These are phyloP conservation scores for Echinometra lucunter DNA, from an alignment of 53 echinoderm and acorn worm genomes.

Conservation along the genomic window DNA sequence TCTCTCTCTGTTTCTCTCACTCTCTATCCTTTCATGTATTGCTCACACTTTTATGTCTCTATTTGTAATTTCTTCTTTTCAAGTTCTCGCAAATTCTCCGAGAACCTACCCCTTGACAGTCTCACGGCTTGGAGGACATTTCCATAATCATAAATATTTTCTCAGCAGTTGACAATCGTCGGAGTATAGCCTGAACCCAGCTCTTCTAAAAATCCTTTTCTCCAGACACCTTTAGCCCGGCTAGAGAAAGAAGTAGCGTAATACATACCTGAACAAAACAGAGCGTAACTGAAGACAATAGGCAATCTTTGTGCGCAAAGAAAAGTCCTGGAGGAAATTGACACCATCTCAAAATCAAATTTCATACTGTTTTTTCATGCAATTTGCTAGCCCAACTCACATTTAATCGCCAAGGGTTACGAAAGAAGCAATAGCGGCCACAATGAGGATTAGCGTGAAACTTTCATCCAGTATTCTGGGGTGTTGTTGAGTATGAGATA, in stretches of 20 bases:
- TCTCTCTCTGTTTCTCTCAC: not conserved
- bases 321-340: conserved; percentile 57
- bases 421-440: conserved; percentile 31
- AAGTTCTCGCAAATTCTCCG: not conserved
- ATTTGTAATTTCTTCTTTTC: conserved; percentile 31
- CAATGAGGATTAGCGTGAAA: conserved; percentile 62
- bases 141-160: conserved; percentile 74
- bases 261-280: conserved; percentile 68
- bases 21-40: not conserved
- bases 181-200: conserved; percentile 40
- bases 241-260: conserved; percentile 12
- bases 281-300: conserved; percentile 55
- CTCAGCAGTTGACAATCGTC: conserved; percentile 69
- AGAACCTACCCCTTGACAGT: conserved; percentile 61
- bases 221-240: conserved; percentile 50
- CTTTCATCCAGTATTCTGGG: conserved; percentile 42
- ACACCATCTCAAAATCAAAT: conserved; percentile 68
- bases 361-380: conserved; percentile 67
- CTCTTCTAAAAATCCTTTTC: not conserved
- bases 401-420: conserved; percentile 67
- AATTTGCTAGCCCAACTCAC: conserved; percentile 50
- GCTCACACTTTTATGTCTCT: conserved; percentile 4
- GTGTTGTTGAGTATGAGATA: conserved; percentile 27
- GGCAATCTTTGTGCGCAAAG: conserved; percentile 21
- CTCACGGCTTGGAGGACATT: conserved; percentile 58